These are phyloP conservation scores for Pipistrellus nathusii DNA, from an alignment of 2,797 vertebrate genomes.

Conservation along the genomic window DNA sequence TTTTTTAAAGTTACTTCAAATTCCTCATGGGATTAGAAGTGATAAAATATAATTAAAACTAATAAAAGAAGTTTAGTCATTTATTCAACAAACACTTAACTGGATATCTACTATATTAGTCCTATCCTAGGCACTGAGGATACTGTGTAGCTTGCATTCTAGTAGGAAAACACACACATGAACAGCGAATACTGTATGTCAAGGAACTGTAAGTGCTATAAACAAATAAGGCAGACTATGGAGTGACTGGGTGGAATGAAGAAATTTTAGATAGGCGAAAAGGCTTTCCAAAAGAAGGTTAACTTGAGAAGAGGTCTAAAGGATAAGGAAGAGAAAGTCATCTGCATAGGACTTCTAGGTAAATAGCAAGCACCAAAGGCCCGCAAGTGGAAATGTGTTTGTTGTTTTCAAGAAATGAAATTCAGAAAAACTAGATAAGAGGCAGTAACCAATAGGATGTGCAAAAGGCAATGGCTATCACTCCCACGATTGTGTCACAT, in stretches of 20 bases:
- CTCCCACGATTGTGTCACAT: not conserved
- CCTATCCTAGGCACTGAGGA: not conserved
- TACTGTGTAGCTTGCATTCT: not conserved
- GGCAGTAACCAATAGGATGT: not conserved
- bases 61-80: slow-evolving; percentile 12
- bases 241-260: not conserved
- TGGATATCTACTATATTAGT: not conserved
- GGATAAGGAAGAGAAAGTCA: not conserved
- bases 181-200: not conserved
- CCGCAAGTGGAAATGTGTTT: not conserved
- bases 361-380: not conserved
- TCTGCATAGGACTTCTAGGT: not conserved
- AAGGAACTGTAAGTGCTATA: not conserved
- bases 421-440: not conserved
- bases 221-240: not conserved
- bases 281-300: not conserved
- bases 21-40: slow-evolving; percentile 6
- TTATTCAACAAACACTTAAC: slow-evolving; percentile 7
- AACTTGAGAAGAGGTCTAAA: not conserved
- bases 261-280: not conserved
- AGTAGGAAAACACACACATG: not conserved
- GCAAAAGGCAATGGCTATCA: not conserved
- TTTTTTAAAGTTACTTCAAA: slow-evolving; percentile 58
- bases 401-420: slow-evolving; percentile 32
- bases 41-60: slow-evolving; percentile 8